Base-by-base conservation (phyloP, 2,888 invertebrate genomes). In the Amorpha juglandis region DNA sequence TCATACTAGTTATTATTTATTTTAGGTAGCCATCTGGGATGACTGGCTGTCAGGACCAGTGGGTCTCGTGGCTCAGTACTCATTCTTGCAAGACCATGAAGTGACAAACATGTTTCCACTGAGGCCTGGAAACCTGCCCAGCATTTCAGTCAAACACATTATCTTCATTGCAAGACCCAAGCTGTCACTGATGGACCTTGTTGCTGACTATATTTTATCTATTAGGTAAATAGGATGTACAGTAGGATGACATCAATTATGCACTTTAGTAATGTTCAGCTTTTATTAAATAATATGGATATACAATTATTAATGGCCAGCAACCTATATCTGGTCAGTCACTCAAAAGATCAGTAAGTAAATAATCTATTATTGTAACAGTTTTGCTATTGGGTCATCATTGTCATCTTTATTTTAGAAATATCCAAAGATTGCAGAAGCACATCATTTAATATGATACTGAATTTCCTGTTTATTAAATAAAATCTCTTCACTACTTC, bases 141-240 rank as follows among this genome's bases (percentile, higher is more conserved):
- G 95, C 47, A 94, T 95, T 45, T 95, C 96, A 71, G 96, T 97
- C 0, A 96, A 96, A 73, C 97, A 98, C 84, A 95, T 99, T 16
- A 96, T 99, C 73, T 99, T 98, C 82, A 97, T 99, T 68, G 95
- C 97, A 1, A 94, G 98, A 67, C 97, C 99, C 0, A 95, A 96
- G 73, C 90, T 98, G 8, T 90, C 94, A 62, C 92, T 98, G 0
- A 98, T 99, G 97, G 97, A 98, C 75, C 91, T 96, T 64, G 95
- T 98, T 64, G 97, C 97, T 14, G 96, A 97, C 76, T 97, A 96
- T 89, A 89, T 94, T 12, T 77, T 81, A 14, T 90, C 92, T 12
- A 78, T 92, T 12, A 87, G 90, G 91, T 91, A 74, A 7, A 0
- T 45, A n/a, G n/a, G n/a, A 3, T 14, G 9, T 27, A 27, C 27